Base-by-base conservation (phyloP, 2,888 invertebrate genomes). In the Pseudococcus jackbeardsleyi region DNA sequence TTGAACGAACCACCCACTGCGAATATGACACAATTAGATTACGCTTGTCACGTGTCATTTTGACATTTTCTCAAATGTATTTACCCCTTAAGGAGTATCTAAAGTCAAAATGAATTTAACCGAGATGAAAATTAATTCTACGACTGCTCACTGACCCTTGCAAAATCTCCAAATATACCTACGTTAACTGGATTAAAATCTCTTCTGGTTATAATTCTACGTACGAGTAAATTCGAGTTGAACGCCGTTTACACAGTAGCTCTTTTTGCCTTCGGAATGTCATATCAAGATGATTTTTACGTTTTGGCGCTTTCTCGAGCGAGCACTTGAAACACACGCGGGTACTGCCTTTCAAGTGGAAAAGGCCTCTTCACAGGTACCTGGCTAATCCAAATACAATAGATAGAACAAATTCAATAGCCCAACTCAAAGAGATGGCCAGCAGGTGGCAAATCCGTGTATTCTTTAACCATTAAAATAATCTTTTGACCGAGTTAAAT, bases 11-110 rank as follows among this genome's bases (percentile, higher is more conserved):
- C 88, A 79, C 88, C 88, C 88, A 82, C 77, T 0, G 82, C n/a
- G 88, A 82, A 54, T 15, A 50, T 79, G 88, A 88, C 88, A 88
- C 79, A 88, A 88, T 88, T 88, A 88, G 79, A 88, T 88, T 82
- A 88, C 79, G 88, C 82, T 88, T 82, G 88, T 88, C 88, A 88
- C 50, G 77, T 12, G 54, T 82, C 79, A 46, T 46, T 82, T 82
- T 46, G 79, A 46, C 79, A 19, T 82, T 82, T 82, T 82, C 79
- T 42, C 42, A 79, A n/a, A 42, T 11, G 59, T n/a, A 85, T 59
- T 59, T 15, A 42, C 22, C 33, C 85, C 19, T 33, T 22, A 8
- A 26, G 22, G 2, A 33, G 39, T 39, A 84, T 26, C 84, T 72
- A 17, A 19, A 48, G 84, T 84, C 84, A 48, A 84, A 84, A 84